These are phyloP conservation scores for Panonychus citri DNA, from an alignment of 1,140 invertebrate genomes.

Conservation along the genomic window DNA sequence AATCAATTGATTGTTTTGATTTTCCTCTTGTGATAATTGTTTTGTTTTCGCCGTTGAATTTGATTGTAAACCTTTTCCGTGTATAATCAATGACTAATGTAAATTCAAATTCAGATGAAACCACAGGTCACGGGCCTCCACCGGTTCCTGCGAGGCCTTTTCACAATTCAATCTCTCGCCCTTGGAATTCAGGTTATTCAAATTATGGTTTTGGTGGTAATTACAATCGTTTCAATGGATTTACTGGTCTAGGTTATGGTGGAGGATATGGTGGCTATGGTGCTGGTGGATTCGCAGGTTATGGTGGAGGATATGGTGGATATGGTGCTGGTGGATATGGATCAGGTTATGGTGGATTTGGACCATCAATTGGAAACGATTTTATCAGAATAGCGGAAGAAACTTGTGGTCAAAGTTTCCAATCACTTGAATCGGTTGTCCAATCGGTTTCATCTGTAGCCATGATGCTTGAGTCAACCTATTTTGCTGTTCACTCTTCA, in stretches of 20 bases:
- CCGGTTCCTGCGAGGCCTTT: no score
- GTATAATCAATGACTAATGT: no score
- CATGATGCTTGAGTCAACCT: conserved; percentile 89
- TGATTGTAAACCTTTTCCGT: no score
- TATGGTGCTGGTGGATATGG: neutral
- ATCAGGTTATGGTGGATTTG: neutral
- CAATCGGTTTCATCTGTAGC: conserved; percentile 72
- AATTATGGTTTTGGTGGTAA: neutral
- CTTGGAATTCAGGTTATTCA: no score
- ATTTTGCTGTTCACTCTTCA: conserved; percentile 75
- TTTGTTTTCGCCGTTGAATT: no score
- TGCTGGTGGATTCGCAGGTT: neutral
- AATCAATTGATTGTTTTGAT: no score
- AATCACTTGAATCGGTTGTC: conserved; percentile 77
- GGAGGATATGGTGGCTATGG: conserved; percentile 1
- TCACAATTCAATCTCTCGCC: no score
- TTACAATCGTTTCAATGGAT: neutral
- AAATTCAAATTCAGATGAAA: no score
- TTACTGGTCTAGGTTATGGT: neutral
- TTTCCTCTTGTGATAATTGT: no score
- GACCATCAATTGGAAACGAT: conserved; percentile 26
- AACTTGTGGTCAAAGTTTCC: conserved; percentile 66
- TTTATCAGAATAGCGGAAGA: conserved; percentile 71
- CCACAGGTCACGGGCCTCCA: no score
- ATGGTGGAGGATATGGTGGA: neutral